Percentiles rank a stretch among this genome's conserved stretches.
These are phyloP conservation scores for Drosophila murphyi DNA, from an alignment of 1,140 invertebrate genomes.

Conservation along the genomic window DNA sequence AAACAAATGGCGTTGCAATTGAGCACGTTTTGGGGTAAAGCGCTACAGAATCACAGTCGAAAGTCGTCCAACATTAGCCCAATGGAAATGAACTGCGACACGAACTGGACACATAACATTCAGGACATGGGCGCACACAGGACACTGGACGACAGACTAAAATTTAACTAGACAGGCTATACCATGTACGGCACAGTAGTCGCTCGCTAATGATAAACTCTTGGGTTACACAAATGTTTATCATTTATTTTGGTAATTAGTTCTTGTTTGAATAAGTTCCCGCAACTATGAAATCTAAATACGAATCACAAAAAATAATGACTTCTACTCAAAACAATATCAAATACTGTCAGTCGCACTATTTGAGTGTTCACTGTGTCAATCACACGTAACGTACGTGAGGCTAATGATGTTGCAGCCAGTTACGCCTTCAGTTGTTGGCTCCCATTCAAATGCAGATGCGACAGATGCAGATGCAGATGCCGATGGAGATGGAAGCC, in stretches of 20 bases:
- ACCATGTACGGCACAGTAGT: slow-evolving; percentile 24
- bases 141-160: background rate
- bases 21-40: slow-evolving; percentile 77
- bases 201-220: background rate
- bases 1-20: slow-evolving; percentile 84
- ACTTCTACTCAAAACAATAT: too few species aligned
- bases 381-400: slow-evolving; percentile 58
- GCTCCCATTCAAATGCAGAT: slow-evolving; percentile 10
- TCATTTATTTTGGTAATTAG: too few species aligned
- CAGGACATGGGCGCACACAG: background rate
- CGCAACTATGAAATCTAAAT: too few species aligned
- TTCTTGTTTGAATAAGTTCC: too few species aligned
- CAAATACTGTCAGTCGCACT: too few species aligned
- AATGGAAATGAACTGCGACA: slow-evolving; percentile 80
- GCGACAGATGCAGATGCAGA: slow-evolving; percentile 8
- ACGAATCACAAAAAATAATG: too few species aligned
- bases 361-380: slow-evolving; percentile 8
- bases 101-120: slow-evolving; percentile 4
- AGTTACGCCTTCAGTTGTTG: slow-evolving; percentile 10
- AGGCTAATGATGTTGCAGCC: slow-evolving; percentile 66
- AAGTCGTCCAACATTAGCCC: slow-evolving; percentile 14
- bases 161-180: slow-evolving; percentile 45
- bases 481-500: slow-evolving; percentile 3
- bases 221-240: too few species aligned
- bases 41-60: slow-evolving; percentile 42